These are phyloP conservation scores for Neoniphon sammara DNA, from an alignment of 2,797 vertebrate species.

Conservation along the genomic window DNA sequence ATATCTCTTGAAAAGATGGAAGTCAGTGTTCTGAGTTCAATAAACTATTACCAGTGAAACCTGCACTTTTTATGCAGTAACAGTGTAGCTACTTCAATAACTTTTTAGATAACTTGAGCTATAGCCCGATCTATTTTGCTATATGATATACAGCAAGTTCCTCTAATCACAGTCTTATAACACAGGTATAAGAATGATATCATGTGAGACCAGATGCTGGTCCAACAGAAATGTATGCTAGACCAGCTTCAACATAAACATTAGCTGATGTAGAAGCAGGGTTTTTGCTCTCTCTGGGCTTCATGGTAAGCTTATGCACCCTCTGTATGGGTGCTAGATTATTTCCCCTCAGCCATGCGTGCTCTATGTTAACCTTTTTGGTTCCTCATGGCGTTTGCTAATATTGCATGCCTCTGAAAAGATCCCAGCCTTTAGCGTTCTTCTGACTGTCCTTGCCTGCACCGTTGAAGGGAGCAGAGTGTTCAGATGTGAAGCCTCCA, in stretches of 20 bases:
- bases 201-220: background rate
- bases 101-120: background rate
- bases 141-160: background rate
- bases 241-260: background rate
- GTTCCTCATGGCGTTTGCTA: conserved; percentile 50
- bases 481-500: conserved; percentile 54
- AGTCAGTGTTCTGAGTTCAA: no score
- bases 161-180: conserved; percentile 6
- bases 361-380: conserved; percentile 64
- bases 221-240: background rate
- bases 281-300: background rate
- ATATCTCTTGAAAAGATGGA: no score
- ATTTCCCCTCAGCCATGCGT: conserved; percentile 32
- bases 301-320: conserved; percentile 14
- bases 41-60: no score
- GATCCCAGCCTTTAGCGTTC: conserved; percentile 47
- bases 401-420: conserved; percentile 60
- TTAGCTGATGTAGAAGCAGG: background rate
- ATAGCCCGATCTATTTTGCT: background rate
- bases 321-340: conserved; percentile 30
- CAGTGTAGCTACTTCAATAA: background rate
- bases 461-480: conserved; percentile 48
- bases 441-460: conserved; percentile 51
- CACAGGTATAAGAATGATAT: background rate
- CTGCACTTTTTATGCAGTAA: no score